These are phyloP conservation scores for Lypha dubia DNA, from an alignment of 2,888 invertebrate species.

Conservation along the genomic window DNA sequence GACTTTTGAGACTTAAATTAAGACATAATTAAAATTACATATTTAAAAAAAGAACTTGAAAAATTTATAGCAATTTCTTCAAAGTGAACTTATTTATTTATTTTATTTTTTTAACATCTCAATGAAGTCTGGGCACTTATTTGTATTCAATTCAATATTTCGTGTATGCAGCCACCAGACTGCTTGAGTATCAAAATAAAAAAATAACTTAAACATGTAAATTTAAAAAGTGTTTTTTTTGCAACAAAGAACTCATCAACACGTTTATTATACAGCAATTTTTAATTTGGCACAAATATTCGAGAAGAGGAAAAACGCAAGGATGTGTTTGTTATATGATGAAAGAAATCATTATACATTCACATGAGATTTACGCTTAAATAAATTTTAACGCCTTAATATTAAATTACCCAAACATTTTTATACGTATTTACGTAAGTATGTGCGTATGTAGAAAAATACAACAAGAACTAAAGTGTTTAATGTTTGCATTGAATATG, in stretches of 20 bases:
- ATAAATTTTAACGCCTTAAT: conserved; percentile 57
- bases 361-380: conserved; percentile 56
- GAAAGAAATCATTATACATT: conserved; percentile 54
- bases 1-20: too few relatives aligned
- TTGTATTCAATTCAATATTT: conserved; percentile 9
- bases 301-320: neutral
- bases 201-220: conserved; percentile 10
- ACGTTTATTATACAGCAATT: conserved; percentile 20
- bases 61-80: too few relatives aligned
- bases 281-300: conserved; percentile 18
- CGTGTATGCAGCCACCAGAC: neutral
- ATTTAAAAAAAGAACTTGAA: too few relatives aligned
- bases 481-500: conserved; percentile 6
- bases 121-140: conserved; percentile 9
- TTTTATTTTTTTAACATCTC: too few relatives aligned
- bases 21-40: too few relatives aligned
- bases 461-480: neutral
- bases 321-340: too few relatives aligned
- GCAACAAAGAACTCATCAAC: conserved; percentile 46
- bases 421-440: neutral
- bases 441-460: neutral
- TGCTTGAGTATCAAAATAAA: neutral
- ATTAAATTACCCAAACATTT: conserved; percentile 25
- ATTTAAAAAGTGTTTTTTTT: conserved; percentile 17
- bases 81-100: too few relatives aligned